A percentile compares a stretch with the other conserved stretches of the same genome.
phyloP scores from a whole-genome alignment of 2,888 invertebrate genomes.

The Spilarctia lutea region DNA sequence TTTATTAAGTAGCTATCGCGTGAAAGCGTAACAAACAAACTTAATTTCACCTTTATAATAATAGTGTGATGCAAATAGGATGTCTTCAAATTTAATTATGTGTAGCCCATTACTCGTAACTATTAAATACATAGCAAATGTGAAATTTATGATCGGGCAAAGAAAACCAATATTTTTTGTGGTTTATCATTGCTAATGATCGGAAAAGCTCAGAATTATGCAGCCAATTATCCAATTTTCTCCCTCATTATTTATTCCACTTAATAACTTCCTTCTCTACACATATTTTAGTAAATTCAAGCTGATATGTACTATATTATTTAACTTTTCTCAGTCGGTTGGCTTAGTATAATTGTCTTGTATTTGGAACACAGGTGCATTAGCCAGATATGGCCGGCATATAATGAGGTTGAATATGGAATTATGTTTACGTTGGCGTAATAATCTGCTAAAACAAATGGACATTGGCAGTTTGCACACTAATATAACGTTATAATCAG shows the following conservation, averaged over 20 bases:
- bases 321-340: background rate
- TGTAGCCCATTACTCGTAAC: no score
- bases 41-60: no score
- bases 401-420: background rate
- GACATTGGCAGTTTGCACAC: background rate
- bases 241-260: background rate
- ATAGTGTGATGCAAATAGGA: no score
- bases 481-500: background rate
- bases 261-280: no score
- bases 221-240: background rate
- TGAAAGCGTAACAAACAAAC: no score
- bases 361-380: background rate
- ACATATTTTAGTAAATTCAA: background rate
- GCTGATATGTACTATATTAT: background rate
- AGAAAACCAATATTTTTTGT: background rate
- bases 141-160: background rate
- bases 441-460: background rate
- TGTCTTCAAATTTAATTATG: no score
- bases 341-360: background rate
- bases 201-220: background rate
- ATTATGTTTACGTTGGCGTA: background rate
- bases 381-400: background rate
- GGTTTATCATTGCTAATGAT: background rate
- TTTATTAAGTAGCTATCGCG: no score
- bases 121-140: no score